Evolutionary conservation across 92 coral and sea anemone species (phyloP).

Genomic region (Pocillopora meandrina): DNA sequence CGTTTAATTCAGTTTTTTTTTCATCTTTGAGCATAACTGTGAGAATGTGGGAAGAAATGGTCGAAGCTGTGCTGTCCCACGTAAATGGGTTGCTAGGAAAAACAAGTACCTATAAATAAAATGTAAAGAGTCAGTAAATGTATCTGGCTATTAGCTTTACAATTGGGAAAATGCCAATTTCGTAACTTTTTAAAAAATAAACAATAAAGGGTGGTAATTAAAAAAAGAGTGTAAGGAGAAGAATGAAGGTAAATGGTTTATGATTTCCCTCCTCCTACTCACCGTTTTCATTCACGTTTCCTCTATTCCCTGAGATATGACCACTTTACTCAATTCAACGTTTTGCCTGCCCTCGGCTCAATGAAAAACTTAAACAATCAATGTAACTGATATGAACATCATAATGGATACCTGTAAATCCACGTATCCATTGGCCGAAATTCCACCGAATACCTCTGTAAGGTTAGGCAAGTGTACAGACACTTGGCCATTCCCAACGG

Average conservation of each 20-base stretch:
- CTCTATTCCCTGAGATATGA: too few relatives aligned
- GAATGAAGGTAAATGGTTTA: too few relatives aligned
- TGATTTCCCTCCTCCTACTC: too few relatives aligned
- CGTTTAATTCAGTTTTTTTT: neutral
- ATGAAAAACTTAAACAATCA: too few relatives aligned
- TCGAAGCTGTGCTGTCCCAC: slow-evolving; percentile 40
- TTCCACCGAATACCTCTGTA: slow-evolving; percentile 10
- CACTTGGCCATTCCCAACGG: slow-evolving; percentile 28
- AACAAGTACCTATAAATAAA: slow-evolving; percentile 32
- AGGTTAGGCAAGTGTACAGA: slow-evolving; percentile 33
- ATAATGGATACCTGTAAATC: slow-evolving; percentile 18
- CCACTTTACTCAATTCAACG: too few relatives aligned
- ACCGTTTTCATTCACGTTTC: too few relatives aligned
- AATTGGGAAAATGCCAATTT: too few relatives aligned
- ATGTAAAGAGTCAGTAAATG: neutral
- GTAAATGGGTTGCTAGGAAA: slow-evolving; percentile 50
- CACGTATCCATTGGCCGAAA: neutral
- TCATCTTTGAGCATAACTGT: slow-evolving; percentile 33
- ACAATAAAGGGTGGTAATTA: too few relatives aligned
- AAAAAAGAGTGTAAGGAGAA: too few relatives aligned
- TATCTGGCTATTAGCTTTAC: neutral
- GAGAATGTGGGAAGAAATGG: slow-evolving; percentile 39
- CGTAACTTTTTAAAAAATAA: too few relatives aligned
- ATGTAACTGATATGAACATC: neutral
- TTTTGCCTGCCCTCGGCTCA: too few relatives aligned